Percentiles rank a stretch among this genome's conserved stretches.
phyloP scores from a whole-genome alignment of 1,140 invertebrate genomes.

The Drosophila nikananu region DNA sequence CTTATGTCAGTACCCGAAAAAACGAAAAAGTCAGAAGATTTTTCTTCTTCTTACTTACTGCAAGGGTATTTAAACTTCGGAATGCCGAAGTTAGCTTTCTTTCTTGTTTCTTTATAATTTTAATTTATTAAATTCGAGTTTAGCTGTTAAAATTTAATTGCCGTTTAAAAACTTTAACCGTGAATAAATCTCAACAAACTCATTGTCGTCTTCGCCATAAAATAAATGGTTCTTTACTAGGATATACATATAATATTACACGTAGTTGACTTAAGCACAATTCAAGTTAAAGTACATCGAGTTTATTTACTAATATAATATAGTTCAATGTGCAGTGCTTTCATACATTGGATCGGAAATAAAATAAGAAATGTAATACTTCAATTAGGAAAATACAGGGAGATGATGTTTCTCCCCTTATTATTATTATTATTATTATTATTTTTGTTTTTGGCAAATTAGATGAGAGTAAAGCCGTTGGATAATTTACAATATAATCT shows the following conservation, averaged over 20 bases:
- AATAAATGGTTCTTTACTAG: slow-evolving; percentile 4
- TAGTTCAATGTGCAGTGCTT: slow-evolving; percentile 2
- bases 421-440: slow-evolving; percentile 2
- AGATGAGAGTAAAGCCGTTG: slow-evolving; percentile 30
- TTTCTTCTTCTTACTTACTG: no score
- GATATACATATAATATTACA: slow-evolving; percentile 12
- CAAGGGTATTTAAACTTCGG: no score
- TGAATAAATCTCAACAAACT: neutral
- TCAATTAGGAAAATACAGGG: slow-evolving; percentile 50
- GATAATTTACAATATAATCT: slow-evolving; percentile 60
- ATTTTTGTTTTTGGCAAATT: slow-evolving; percentile 51
- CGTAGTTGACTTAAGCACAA: slow-evolving; percentile 25
- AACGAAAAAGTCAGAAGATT: no score
- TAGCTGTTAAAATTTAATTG: neutral
- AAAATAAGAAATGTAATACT: slow-evolving; percentile 60
- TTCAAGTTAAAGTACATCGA: slow-evolving; percentile 14
- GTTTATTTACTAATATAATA: neutral
- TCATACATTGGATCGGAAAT: slow-evolving; percentile 1
- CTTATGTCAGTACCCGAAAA: no score
- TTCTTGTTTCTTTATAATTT: neutral
- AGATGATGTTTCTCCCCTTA: slow-evolving; percentile 13
- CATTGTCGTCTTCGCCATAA: neutral
- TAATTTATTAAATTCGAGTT: neutral
- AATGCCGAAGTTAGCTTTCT: no score
- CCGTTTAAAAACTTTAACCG: neutral